A percentile compares a stretch with the other conserved stretches of the same genome.
Evolutionary conservation across 1,140 invertebrate genomes (phyloP).

Genomic region (Panagrolaimus sp.): DNA sequence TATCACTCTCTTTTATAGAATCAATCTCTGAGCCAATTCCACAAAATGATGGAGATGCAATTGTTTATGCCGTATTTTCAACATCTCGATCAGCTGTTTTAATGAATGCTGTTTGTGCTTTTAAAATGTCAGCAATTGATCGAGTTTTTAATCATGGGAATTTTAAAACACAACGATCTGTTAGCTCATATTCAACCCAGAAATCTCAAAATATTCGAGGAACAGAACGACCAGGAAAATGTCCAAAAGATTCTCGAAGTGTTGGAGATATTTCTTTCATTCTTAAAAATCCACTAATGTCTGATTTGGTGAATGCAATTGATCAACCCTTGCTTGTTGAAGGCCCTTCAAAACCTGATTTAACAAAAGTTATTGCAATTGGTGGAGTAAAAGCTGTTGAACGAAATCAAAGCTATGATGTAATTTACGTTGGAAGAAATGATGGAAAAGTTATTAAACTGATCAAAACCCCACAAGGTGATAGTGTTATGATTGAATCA

Average conservation of each 20-base stretch:
- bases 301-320: conserved; percentile 77
- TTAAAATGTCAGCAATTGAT: conserved; percentile 77
- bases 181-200: conserved; percentile 79
- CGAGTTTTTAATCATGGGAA: conserved; percentile 77
- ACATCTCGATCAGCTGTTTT: conserved; percentile 85
- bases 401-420: conserved; percentile 77
- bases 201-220: conserved; percentile 66
- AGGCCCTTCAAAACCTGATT: conserved; percentile 37
- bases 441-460: conserved; percentile 56
- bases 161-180: conserved; percentile 70
- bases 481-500: conserved; percentile 69
- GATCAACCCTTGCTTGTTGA: conserved; percentile 80
- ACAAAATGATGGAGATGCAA: conserved; percentile 66
- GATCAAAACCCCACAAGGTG: conserved; percentile 59
- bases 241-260: conserved; percentile 80
- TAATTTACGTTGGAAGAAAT: conserved; percentile 87
- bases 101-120: conserved; percentile 91
- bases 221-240: conserved; percentile 64
- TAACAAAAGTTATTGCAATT: conserved; percentile 83
- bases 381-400: conserved; percentile 48
- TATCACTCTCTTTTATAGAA: too few species aligned
- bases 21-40: conserved; percentile 73
- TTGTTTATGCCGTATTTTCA: conserved; percentile 91
- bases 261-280: conserved; percentile 88
- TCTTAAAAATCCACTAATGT: conserved; percentile 91